Conservation (phyloP, 64 coral and sea anemone genomes). For the Hydrozoanthus tunicans region DNA sequence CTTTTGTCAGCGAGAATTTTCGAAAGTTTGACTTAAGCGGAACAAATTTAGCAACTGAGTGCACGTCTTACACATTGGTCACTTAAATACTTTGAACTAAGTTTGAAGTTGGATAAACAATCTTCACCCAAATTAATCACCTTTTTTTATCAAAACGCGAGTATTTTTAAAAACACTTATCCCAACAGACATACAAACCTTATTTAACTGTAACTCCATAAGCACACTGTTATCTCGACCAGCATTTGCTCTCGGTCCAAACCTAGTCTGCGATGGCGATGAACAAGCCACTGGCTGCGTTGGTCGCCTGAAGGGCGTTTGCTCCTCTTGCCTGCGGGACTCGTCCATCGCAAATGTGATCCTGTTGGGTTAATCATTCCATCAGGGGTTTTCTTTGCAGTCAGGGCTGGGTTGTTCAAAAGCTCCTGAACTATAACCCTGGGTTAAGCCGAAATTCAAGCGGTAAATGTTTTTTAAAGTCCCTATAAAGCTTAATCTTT, state of each 20-base stretch:
- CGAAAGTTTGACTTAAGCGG: no score
- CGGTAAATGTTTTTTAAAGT: no score
- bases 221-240: conserved; percentile 78
- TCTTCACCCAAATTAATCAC: no score
- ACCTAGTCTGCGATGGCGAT: conserved; percentile 33
- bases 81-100: no score
- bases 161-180: not conserved
- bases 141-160: not conserved
- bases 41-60: no score
- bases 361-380: conserved; percentile 4
- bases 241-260: conserved; percentile 36
- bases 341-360: conserved; percentile 86
- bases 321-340: conserved; percentile 4
- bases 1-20: no score
- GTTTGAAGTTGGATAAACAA: no score
- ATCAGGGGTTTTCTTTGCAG: not conserved
- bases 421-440: no score
- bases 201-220: conserved; percentile 91
- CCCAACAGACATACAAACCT: conserved; percentile 40
- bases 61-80: no score
- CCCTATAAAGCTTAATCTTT: no score
- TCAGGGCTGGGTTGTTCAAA: no score
- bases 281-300: conserved; percentile 26
- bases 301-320: conserved; percentile 21
- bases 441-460: no score